A percentile compares a stretch with the other conserved stretches of the same genome.
These are phyloP conservation scores for Megastigmus dorsalis DNA, from an alignment of 2,888 invertebrate species.

Conservation along the genomic window DNA sequence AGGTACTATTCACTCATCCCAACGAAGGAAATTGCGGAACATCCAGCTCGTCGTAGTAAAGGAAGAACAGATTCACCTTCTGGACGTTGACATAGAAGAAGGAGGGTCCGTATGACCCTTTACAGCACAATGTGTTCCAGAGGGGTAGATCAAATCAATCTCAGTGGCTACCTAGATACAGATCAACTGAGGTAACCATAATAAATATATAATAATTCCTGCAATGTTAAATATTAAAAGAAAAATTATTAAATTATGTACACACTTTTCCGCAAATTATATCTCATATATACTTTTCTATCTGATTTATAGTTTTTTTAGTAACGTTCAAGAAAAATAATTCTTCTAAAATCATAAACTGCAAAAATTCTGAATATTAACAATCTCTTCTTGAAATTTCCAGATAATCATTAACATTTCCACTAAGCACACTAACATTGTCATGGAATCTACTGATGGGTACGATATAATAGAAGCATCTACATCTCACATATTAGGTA, in stretches of 20 bases:
- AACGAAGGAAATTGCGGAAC: slow-evolving; percentile 63
- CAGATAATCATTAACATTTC: no score
- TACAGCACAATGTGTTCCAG: slow-evolving; percentile 64
- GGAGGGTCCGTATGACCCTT: slow-evolving; percentile 58
- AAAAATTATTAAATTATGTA: not conserved
- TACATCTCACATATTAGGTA: no score
- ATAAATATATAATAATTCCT: not conserved
- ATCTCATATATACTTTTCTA: no score
- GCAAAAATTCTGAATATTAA: no score
- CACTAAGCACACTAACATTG: no score
- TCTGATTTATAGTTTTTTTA: no score
- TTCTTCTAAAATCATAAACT: no score
- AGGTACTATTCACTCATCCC: slow-evolving; percentile 65
- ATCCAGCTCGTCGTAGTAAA: slow-evolving; percentile 60
- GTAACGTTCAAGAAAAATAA: no score
- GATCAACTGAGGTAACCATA: slow-evolving; percentile 69
- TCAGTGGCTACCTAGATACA: slow-evolving; percentile 66
- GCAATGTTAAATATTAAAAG: slow-evolving; percentile 5
- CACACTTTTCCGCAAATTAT: no score
- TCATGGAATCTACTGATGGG: no score
- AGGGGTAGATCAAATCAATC: slow-evolving; percentile 64
- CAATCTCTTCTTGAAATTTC: no score
- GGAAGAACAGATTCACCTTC: slow-evolving; percentile 53
- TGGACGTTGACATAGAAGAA: slow-evolving; percentile 55
- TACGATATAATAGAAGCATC: no score